Percentiles rank a stretch among this genome's conserved stretches.
Conservation (phyloP, 2,113 vertebrate genomes). For the Nanger granti region DNA sequence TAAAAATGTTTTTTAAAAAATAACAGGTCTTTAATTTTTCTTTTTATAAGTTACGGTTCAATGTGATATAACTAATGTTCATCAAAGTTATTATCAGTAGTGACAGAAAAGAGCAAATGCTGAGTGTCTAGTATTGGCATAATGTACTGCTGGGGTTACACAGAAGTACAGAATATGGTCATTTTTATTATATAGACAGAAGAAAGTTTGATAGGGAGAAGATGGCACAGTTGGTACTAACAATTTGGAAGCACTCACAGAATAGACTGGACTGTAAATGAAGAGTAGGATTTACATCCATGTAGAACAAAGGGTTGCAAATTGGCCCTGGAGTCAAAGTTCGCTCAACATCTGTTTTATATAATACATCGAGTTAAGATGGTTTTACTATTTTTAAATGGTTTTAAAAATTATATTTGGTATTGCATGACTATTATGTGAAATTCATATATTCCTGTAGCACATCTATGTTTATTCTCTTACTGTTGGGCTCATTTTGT, state of each 20-base stretch:
- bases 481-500: neutral
- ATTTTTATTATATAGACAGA: neutral
- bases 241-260: neutral
- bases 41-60: neutral
- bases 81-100: neutral
- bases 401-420: neutral
- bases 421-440: neutral
- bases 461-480: neutral
- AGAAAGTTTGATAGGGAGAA: neutral
- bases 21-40: neutral
- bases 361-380: neutral
- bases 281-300: neutral
- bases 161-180: neutral
- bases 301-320: neutral
- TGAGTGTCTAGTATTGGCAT: neutral
- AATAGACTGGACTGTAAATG: neutral
- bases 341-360: neutral
- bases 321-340: neutral
- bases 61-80: neutral
- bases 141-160: neutral
- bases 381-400: neutral
- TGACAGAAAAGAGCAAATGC: neutral
- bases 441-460: neutral
- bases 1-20: neutral
- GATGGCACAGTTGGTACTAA: neutral